These are phyloP conservation scores for Valencia hispanica DNA, from an alignment of 2,797 vertebrate species.

Conservation along the genomic window DNA sequence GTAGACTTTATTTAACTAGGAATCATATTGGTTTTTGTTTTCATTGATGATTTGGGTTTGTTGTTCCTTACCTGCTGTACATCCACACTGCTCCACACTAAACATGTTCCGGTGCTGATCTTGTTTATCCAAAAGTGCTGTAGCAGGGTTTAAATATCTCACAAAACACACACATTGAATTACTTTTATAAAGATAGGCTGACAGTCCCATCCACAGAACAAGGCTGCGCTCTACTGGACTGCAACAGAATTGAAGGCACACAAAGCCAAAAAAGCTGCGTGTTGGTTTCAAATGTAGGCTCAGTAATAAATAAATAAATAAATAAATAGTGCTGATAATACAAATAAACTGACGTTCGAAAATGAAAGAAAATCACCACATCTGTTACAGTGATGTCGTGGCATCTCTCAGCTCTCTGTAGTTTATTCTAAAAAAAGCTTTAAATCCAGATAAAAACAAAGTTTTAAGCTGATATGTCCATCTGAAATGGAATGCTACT, in stretches of 20 bases:
- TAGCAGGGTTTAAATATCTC: background rate
- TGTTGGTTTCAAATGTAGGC: background rate
- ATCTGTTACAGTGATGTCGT: too few species aligned
- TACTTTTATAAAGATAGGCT: background rate
- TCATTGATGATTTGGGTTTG: background rate
- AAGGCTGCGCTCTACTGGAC: slow-evolving; percentile 65
- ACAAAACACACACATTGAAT: background rate
- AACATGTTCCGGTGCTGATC: background rate
- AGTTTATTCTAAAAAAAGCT: too few species aligned
- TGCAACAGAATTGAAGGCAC: slow-evolving; percentile 22
- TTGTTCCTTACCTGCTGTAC: background rate
- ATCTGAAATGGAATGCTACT: too few species aligned
- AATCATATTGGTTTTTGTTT: background rate
- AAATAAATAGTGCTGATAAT: background rate
- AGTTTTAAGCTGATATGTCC: too few species aligned
- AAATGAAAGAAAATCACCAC: too few species aligned
- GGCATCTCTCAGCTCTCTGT: too few species aligned
- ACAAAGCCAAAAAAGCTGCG: background rate
- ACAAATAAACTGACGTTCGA: background rate
- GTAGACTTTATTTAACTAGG: background rate
- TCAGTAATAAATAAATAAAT: background rate
- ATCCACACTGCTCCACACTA: background rate
- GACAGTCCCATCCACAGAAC: slow-evolving; percentile 24
- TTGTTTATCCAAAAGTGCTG: background rate
- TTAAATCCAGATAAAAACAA: too few species aligned